Percentiles rank a stretch among this genome's conserved stretches.
These are phyloP conservation scores for Bellardia pandia DNA, from an alignment of 2,888 invertebrate genomes.

Conservation along the genomic window DNA sequence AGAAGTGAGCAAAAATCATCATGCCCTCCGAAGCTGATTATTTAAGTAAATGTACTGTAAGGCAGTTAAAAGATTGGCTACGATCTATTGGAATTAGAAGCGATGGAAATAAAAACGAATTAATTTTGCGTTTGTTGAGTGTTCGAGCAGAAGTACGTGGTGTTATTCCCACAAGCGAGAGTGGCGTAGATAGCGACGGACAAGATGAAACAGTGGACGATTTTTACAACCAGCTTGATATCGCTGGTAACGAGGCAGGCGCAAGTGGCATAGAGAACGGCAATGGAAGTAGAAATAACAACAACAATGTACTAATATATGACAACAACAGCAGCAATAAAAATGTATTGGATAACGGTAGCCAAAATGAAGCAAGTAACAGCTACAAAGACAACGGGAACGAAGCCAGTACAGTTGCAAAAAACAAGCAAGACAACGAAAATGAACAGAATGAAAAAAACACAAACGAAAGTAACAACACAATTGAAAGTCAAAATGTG, in stretches of 20 bases:
- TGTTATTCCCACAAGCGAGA: neutral
- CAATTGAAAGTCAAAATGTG: constrained; percentile 16
- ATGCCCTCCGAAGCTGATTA: neutral
- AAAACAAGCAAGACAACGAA: constrained; percentile 22
- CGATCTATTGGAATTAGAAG: constrained; percentile 33
- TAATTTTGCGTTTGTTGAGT: constrained; percentile 14
- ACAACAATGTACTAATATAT: neutral
- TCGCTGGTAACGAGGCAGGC: neutral
- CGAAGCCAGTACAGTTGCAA: neutral
- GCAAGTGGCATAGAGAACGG: neutral
- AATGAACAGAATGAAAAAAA: too few relatives aligned
- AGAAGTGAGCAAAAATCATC: constrained; percentile 11
- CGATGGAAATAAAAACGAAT: constrained; percentile 36
- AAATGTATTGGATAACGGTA: constrained; percentile 20
- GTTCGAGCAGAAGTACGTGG: neutral
- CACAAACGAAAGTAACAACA: constrained; percentile 32
- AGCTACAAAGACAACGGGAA: neutral
- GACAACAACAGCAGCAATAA: neutral
- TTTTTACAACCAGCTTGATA: neutral
- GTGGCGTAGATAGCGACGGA: constrained; percentile 8
- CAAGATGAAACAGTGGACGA: constrained; percentile 8
- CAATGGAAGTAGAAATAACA: neutral
- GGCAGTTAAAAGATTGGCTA: constrained; percentile 33
- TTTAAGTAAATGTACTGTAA: constrained; percentile 14
- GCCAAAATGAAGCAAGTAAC: neutral